These are phyloP conservation scores for Eurypyga helias DNA, from an alignment of 2,113 vertebrate genomes.

Conservation along the genomic window DNA sequence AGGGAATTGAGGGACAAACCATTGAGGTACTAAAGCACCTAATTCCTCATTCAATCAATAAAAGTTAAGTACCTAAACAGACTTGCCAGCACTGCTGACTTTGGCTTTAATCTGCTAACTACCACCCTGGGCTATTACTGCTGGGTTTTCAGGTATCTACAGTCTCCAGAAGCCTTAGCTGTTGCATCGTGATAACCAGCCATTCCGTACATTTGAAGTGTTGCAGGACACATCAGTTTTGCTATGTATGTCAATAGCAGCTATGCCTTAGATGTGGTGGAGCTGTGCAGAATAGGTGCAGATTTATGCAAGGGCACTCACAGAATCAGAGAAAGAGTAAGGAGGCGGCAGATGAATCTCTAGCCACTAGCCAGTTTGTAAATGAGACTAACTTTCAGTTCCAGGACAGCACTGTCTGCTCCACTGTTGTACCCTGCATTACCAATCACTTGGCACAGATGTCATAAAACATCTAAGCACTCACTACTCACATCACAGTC, in stretches of 20 bases:
- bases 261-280: fast-evolving
- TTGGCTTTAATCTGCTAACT: conserved; percentile 20
- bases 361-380: background rate
- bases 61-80: conserved; percentile 13
- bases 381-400: background rate
- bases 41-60: conserved; percentile 36
- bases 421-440: background rate
- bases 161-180: background rate
- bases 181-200: background rate
- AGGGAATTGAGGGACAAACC: background rate
- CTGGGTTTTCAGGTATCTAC: background rate
- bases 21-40: background rate
- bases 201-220: background rate
- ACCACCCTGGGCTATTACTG: background rate
- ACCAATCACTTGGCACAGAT: background rate
- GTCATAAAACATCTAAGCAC: background rate
- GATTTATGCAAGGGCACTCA: background rate
- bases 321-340: background rate
- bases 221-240: background rate
- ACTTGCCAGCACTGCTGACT: background rate
- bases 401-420: background rate
- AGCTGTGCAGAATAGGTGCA: background rate
- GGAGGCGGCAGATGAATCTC: background rate
- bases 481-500: background rate
- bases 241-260: fast-evolving